Evolutionary conservation across 2,113 vertebrate species (phyloP).

Genomic region (Lagopus leucura): DNA sequence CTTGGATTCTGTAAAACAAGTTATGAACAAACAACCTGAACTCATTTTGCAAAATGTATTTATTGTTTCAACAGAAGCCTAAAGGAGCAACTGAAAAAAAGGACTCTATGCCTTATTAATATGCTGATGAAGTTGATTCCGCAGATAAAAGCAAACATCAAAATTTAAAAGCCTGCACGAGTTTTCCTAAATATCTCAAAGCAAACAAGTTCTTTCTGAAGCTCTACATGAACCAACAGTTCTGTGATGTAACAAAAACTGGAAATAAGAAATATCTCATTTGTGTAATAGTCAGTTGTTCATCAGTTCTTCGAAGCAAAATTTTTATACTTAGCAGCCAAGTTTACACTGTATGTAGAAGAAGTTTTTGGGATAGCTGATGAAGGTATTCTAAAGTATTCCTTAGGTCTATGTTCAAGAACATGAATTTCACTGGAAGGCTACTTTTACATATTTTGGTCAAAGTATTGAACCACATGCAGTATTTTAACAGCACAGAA

Average conservation of each 20-base stretch:
- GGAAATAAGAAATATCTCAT: neutral
- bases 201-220: neutral
- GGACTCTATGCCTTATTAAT: neutral
- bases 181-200: neutral
- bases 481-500: neutral
- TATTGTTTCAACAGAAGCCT: neutral
- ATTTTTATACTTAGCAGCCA: neutral
- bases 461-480: neutral
- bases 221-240: neutral
- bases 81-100: neutral
- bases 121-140: neutral
- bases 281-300: neutral
- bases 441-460: neutral
- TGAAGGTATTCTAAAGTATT: neutral
- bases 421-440: neutral
- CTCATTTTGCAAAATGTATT: neutral
- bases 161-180: neutral
- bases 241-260: neutral
- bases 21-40: neutral
- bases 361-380: neutral
- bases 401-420: neutral
- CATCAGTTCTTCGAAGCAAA: neutral
- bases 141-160: neutral
- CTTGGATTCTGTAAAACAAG: constrained; percentile 91
- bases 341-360: neutral